Evolutionary conservation across 2,888 invertebrate genomes (phyloP).

Genomic region (Phengaris arion): DNA sequence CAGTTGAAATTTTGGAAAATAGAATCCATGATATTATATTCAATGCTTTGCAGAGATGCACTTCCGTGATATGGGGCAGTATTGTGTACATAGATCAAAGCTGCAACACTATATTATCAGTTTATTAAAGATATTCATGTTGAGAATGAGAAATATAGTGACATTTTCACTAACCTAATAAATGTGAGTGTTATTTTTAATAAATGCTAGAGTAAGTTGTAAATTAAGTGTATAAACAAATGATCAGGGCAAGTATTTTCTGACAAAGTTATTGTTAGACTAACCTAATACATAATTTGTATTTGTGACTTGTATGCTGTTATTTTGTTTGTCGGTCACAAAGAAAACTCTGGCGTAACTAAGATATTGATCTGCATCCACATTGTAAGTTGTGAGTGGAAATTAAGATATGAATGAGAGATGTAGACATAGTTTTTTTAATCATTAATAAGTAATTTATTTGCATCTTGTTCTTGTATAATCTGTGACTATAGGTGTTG

Average conservation of each 20-base stretch:
- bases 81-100: conserved; percentile 69
- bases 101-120: conserved; percentile 51
- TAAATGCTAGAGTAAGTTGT: conserved; percentile 52
- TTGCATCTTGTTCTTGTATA: conserved; percentile 42
- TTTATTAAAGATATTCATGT: conserved; percentile 59
- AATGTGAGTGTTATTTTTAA: conserved; percentile 61
- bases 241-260: conserved; percentile 50
- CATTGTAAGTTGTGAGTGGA: conserved; percentile 51
- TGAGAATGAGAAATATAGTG: conserved; percentile 53
- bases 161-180: conserved; percentile 56
- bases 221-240: conserved; percentile 61
- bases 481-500: conserved; percentile 46
- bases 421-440: conserved; percentile 46
- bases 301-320: conserved; percentile 53
- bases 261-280: conserved; percentile 46
- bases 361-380: conserved; percentile 56
- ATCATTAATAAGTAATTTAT: conserved; percentile 45
- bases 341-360: conserved; percentile 45
- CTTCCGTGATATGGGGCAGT: conserved; percentile 62
- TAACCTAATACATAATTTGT: conserved; percentile 45
- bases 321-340: conserved; percentile 62
- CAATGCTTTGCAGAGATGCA: conserved; percentile 53
- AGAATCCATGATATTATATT: conserved; percentile 43
- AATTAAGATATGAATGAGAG: conserved; percentile 45
- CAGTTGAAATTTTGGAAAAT: conserved; percentile 46